Evolutionary conservation across 1,140 invertebrate genomes (phyloP).

Genomic region (Chymomyza costata): DNA sequence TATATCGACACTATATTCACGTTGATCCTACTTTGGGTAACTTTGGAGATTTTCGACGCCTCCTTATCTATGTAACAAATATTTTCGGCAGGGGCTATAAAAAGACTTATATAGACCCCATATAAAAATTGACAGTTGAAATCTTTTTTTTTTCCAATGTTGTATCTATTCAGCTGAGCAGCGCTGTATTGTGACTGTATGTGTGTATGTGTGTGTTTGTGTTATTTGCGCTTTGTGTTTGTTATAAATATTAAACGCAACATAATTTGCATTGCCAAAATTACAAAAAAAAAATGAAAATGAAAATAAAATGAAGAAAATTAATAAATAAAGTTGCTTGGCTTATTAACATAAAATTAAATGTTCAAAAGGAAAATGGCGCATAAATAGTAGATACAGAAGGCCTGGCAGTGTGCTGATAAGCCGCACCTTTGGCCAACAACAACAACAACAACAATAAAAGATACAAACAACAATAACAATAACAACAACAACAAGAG

Average conservation of each 20-base stretch:
- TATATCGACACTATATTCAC: too few species aligned
- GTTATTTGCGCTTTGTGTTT: constrained; percentile 35
- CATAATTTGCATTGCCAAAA: too few species aligned
- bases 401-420: too few species aligned
- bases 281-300: constrained; percentile 38
- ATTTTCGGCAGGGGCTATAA: too few species aligned
- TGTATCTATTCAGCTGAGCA: not conserved
- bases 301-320: not conserved
- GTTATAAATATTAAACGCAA: constrained; percentile 20
- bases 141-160: not conserved
- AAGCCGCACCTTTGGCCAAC: constrained; percentile 4
- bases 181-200: too few species aligned
- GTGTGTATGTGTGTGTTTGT: too few species aligned
- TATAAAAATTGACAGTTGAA: not conserved
- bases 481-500: not conserved
- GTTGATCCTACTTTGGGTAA: too few species aligned
- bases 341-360: constrained; percentile 54
- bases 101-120: too few species aligned
- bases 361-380: constrained; percentile 44
- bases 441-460: too few species aligned
- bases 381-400: too few species aligned
- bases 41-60: too few species aligned
- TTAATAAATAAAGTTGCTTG: not conserved
- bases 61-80: too few species aligned
- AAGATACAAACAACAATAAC: not conserved